A percentile compares a stretch with the other conserved stretches of the same genome.
Conservation (phyloP, 2,888 invertebrate species). For the Netelia inedita region DNA sequence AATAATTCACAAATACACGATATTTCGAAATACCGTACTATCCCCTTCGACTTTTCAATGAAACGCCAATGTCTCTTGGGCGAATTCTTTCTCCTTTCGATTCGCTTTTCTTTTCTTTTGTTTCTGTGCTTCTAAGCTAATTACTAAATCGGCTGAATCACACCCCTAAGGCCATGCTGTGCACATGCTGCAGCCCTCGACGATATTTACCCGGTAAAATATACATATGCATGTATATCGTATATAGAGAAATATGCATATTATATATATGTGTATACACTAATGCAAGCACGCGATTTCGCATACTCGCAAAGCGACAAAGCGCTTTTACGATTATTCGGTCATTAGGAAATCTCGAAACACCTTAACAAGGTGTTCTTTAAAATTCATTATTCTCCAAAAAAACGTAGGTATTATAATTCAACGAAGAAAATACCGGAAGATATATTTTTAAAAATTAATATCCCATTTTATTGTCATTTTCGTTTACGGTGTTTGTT, state of each 20-base stretch:
- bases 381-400: background rate
- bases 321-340: slow-evolving; percentile 35
- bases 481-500: background rate
- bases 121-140: slow-evolving; percentile 46
- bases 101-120: slow-evolving; percentile 14
- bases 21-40: too few species aligned
- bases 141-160: slow-evolving; percentile 54
- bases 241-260: slow-evolving; percentile 6
- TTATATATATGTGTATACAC: slow-evolving; percentile 1
- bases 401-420: background rate
- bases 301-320: slow-evolving; percentile 27
- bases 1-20: too few species aligned
- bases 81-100: slow-evolving; percentile 20
- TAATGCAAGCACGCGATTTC: slow-evolving; percentile 66
- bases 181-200: slow-evolving; percentile 80
- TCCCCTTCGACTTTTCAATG: background rate
- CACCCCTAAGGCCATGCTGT: slow-evolving; percentile 79
- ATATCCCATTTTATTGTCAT: background rate
- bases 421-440: background rate
- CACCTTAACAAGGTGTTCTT: slow-evolving; percentile 17
- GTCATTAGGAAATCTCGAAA: slow-evolving; percentile 44
- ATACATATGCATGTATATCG: slow-evolving; percentile 9
- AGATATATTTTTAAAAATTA: background rate
- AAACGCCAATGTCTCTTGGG: slow-evolving; percentile 32
- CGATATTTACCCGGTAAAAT: slow-evolving; percentile 11